Evolutionary conservation across 2,888 invertebrate genomes (phyloP), one percentile per base, ranked within the genome.

Genomic region (Eumacrocentrus americanus): DNA sequence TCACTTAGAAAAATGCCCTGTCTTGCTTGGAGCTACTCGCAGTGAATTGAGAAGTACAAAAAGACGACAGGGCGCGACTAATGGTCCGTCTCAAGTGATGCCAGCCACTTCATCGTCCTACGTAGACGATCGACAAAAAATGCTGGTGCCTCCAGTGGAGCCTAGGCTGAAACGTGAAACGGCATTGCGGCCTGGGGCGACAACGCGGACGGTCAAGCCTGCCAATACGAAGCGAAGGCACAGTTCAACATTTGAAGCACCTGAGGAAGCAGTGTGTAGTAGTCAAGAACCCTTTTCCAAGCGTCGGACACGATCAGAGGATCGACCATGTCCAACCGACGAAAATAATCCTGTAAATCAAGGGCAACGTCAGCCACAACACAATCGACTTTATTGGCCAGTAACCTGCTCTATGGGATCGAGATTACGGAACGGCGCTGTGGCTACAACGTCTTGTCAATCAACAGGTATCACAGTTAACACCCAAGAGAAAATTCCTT

Each of bases 271-370:
- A 9, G 3, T 51, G 2, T 67, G 54, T 61, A 62, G 56, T 2
- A 16, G 51, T 1, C 50, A 61, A 1, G 77, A 78, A 18, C 69
- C 74, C 0, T 72, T 68, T 23, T 58, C 64, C 1, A 79, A 77
- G 42, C 69, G 78, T 9, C 68, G 75, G 44, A 80, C 80, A 0
- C 72, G 80, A 1, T 80, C 80, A 0, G 80, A 79, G 29, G 79
- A 76, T 58, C 65, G 71, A 11, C 70, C 66, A 0, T 67, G 61
- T 80, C 74, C 79, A 69, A 70, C 76, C 66, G 76, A 83, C 75
- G 83, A 83, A 72, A 76, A 84, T 75, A 60, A 84, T 66, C 79
- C 84, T 4, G 66, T 77, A 23, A 82, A 81, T 68, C 82, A 82
- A 60, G 74, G 18, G 1, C 53, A 58, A 70, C 57, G 6, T 4